These are phyloP conservation scores for Scolopax rusticola DNA, from an alignment of 2,797 vertebrate genomes.

Conservation along the genomic window DNA sequence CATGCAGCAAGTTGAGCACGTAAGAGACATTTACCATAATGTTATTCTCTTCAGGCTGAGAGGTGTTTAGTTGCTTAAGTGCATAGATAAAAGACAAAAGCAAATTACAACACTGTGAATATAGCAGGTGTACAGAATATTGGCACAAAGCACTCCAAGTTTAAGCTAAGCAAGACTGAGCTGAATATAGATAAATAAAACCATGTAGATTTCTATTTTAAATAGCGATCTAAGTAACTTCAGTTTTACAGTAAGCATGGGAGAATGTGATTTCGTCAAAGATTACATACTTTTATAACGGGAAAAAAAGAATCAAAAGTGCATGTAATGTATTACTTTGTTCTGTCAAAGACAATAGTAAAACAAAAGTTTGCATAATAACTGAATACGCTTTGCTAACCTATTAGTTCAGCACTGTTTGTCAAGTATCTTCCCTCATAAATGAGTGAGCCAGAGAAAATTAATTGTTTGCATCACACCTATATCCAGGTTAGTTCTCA, in stretches of 20 bases:
- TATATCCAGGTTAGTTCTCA: neutral
- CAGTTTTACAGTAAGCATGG: neutral
- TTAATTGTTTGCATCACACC: neutral
- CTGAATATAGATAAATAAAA: neutral
- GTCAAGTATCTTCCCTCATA: neutral
- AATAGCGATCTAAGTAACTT: neutral
- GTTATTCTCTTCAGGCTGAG: constrained; percentile 88
- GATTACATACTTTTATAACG: neutral
- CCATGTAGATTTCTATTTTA: neutral
- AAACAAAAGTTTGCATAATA: neutral
- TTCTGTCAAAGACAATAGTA: neutral
- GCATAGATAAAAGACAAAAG: constrained; percentile 79
- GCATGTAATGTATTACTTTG: neutral
- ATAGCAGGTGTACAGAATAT: constrained; percentile 42
- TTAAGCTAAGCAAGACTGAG: neutral
- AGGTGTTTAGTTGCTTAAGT: constrained; percentile 89
- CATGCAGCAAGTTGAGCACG: constrained; percentile 97
- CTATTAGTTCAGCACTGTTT: neutral
- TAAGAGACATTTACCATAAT: constrained; percentile 94
- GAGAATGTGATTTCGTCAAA: neutral
- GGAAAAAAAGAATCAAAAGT: neutral
- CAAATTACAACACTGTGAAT: constrained; percentile 74
- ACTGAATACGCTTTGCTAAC: neutral
- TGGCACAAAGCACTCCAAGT: neutral
- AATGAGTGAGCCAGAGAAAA: neutral